Percentiles rank a stretch among this genome's conserved stretches.
Evolutionary conservation across 1,140 invertebrate genomes (phyloP).

Genomic region (Drosophila jambulina): DNA sequence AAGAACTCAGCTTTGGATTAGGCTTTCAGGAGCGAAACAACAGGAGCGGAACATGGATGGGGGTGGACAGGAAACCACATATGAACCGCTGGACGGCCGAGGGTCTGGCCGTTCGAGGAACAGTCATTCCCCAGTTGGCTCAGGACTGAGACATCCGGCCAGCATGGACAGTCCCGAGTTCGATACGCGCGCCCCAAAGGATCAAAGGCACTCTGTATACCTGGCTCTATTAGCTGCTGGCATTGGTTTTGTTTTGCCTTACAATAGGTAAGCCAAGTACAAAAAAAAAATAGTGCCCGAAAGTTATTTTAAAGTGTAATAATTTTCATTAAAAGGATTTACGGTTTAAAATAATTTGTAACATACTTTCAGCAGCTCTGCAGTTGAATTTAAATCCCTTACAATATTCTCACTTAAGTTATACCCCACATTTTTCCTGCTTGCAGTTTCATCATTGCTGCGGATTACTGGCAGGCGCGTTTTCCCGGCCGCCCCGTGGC

Average conservation of each 20-base stretch:
- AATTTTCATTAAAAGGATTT: background rate
- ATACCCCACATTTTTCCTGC: background rate
- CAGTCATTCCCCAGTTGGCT: constrained; percentile 14
- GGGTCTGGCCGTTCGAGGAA: constrained; percentile 32
- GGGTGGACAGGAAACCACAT: constrained; percentile 76
- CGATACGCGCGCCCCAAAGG: constrained; percentile 87
- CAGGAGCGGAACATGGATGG: constrained; percentile 53
- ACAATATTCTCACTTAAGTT: background rate
- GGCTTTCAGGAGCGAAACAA: background rate
- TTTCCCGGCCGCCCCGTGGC: constrained; percentile 94
- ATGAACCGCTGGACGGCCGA: constrained; percentile 76
- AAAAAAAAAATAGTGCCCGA: too few relatives aligned
- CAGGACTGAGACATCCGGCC: constrained; percentile 62
- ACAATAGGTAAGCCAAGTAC: constrained; percentile 94
- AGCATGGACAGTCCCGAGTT: constrained; percentile 82
- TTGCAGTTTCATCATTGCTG: constrained; percentile 93
- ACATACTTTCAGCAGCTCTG: background rate
- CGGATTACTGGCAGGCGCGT: constrained; percentile 94
- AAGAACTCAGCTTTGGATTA: constrained; percentile 3
- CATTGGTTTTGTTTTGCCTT: constrained; percentile 95
- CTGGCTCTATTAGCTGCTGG: constrained; percentile 93
- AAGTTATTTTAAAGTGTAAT: too few relatives aligned
- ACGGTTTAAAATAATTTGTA: background rate
- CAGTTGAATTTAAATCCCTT: background rate
- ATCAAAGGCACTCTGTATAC: constrained; percentile 92